Base-by-base conservation (phyloP, 2,113 vertebrate genomes). In the Onychostoma macrolepis region DNA sequence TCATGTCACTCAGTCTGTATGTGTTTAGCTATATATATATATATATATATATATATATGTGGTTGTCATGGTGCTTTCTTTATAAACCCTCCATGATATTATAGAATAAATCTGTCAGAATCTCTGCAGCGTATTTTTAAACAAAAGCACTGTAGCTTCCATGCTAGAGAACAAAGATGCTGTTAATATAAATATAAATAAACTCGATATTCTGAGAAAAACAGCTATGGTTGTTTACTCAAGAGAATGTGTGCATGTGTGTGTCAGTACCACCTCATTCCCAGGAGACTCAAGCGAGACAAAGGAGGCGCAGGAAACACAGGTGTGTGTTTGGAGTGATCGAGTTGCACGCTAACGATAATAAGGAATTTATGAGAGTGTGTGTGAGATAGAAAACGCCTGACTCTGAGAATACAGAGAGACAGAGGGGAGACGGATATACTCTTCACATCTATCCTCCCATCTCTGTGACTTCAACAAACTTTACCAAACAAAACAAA, bases 261-360 rank as follows among this genome's bases (percentile, higher is more conserved):
- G 58, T 80, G 43, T 80, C 58, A 67, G 58, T 72, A 45, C 67
- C 24, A 80, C 76, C 13, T 48, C 85, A 79, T 83, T 69, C 88
- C 82, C 83, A 85, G 79, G 58, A 43, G 88, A 89, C 88, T 61
- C 38, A 24, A 72, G 80, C 12, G n/a, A 7, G 2, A 82, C 50
- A 89, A 78, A 88, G 89, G 87, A 88, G 89, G 56, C 50, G 38
- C 88, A 91, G 92, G 89, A 92, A 93, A 93, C 83, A 87, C 88
- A 89, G 86, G 88, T 89, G 88, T 89, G 86, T 69, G 71, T 74
- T 84, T 63, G 80, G 36, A 80, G 48, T 38, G 86, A 89, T 89
- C 86, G 78, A 75, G 88, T 89, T 87, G 87, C 86, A 86, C n/a
- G 79, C 79, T 71, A 45, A 83, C 6, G 77, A 82, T 85, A 83